Evolutionary conservation across 2,888 invertebrate genomes (phyloP).

Genomic region (Drosophila percnosoma): DNA sequence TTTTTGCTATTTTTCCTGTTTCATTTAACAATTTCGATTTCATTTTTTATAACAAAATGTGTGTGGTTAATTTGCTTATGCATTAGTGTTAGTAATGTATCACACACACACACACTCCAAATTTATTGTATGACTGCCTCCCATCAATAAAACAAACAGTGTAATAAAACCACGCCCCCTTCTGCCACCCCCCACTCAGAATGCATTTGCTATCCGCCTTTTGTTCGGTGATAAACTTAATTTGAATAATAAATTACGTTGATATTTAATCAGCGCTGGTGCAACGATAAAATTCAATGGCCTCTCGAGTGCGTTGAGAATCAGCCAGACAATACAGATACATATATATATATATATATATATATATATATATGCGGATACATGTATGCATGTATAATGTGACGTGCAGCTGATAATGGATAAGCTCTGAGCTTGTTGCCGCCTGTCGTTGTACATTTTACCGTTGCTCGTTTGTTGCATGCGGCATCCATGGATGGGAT

Average conservation of each 20-base stretch:
- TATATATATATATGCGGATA: not conserved
- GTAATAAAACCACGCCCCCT: conserved; percentile 4
- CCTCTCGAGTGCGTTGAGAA: conserved; percentile 44
- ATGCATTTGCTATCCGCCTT: conserved; percentile 54
- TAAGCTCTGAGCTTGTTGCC: conserved; percentile 46
- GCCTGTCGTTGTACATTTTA: conserved; percentile 7
- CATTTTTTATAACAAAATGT: conserved; percentile 64
- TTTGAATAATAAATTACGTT: conserved; percentile 78
- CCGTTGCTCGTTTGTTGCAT: conserved; percentile 26
- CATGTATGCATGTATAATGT: conserved; percentile 27
- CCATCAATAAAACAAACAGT: conserved; percentile 39
- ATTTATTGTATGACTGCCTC: conserved; percentile 54
- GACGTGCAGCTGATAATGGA: conserved; percentile 70
- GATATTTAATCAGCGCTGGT: conserved; percentile 75
- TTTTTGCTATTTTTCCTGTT: not conserved
- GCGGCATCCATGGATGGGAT: conserved; percentile 9
- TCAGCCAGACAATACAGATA: conserved; percentile 14
- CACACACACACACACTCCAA: conserved; percentile 35
- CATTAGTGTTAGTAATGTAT: conserved; percentile 52
- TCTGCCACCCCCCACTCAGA: not conserved
- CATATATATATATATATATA: not conserved
- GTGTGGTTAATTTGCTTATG: conserved; percentile 54
- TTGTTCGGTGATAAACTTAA: conserved; percentile 75
- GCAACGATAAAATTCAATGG: conserved; percentile 75
- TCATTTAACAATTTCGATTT: conserved; percentile 58